phyloP scores from a whole-genome alignment of 2,113 vertebrate species.

The Muntiacus muntjak region DNA sequence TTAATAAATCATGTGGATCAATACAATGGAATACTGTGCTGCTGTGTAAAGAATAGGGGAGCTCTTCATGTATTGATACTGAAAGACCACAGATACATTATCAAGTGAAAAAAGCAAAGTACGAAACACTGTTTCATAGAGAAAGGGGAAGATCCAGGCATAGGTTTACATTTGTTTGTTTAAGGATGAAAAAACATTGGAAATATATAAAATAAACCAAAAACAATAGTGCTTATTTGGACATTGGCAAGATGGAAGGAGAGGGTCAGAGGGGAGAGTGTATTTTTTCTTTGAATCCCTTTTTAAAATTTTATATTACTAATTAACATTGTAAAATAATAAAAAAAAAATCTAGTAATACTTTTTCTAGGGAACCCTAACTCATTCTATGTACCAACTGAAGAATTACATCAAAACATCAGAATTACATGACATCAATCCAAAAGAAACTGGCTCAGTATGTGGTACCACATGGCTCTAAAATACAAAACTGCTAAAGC shows the following conservation, averaged over 20 bases:
- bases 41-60: background rate
- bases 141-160: background rate
- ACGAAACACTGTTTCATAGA: background rate
- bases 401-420: background rate
- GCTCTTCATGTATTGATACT: background rate
- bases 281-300: background rate
- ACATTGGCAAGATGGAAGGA: background rate
- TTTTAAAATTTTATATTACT: background rate
- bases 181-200: background rate
- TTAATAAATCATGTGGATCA: background rate
- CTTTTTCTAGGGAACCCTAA: background rate
- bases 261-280: background rate
- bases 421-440: background rate
- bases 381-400: background rate
- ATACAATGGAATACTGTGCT: background rate
- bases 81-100: background rate
- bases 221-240: background rate
- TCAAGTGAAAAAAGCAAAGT: background rate
- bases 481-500: background rate
- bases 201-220: background rate
- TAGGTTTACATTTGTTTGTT: background rate
- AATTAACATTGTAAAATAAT: background rate
- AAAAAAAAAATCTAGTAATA: background rate
- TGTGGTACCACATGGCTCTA: background rate
- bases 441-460: background rate